Evolutionary conservation across 2,797 vertebrate species (phyloP), one percentile per base, ranked within the genome.

Genomic region (Thunnus albacares): DNA sequence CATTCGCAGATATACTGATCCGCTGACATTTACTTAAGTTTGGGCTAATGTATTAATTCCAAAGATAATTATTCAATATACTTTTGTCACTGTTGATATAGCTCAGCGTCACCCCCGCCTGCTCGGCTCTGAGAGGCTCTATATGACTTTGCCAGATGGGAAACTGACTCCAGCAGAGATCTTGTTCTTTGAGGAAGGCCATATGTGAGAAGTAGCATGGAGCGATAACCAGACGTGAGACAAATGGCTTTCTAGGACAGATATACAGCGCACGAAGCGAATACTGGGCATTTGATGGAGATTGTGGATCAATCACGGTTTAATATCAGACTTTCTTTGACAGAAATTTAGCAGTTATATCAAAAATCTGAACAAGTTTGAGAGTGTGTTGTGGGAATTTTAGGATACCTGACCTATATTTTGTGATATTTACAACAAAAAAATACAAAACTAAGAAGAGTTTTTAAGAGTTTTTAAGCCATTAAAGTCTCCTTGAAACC

Each of bases 61-160:
- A 94, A 88, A 96, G 96, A 97, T 97, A 97, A 98, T 97, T 97
- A 97, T 97, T 97, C 96, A 98, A 97, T 98, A 97, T 96, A 97
- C 94, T 96, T 98, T 97, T 97, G 97, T 97, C 96, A 97, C 95
- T 97, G 97, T 97, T 97, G 97, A 97, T 98, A 95, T 94, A 96
- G 94, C 96, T 98, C 97, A 96, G 96, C 95, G 96, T 97, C 96
- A 96, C 94, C 92, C 33, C 91, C 86, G 93, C 90, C 91, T 90
- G 95, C 95, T 35, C 3, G 1, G 38, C 53, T 30, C 72, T 93
- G 95, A 96, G 96, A 96, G 96, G 93, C 96, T 96, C 95, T 94
- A 90, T 96, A 95, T 96, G 94, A 95, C 72, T 66, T 66, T 95
- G 93, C 93, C 95, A 96, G 96, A 96, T 95, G 95, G 94, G 92